A percentile compares a stretch with the other conserved stretches of the same genome.
Conservation (phyloP, 2,888 invertebrate species). For the Diarsia dahlii region DNA sequence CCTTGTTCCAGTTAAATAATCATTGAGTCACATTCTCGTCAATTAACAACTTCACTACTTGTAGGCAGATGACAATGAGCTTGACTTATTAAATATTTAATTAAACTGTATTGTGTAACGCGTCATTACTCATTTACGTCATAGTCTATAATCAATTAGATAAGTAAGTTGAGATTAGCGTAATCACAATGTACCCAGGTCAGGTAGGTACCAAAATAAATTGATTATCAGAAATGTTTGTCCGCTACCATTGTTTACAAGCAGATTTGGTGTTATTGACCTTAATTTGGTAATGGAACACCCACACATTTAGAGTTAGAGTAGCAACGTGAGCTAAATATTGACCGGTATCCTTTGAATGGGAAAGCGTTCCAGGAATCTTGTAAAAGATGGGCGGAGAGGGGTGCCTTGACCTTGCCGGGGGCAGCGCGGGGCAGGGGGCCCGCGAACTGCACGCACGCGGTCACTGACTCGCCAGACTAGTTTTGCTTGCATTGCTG, state of each 20-base stretch:
- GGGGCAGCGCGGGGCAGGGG: slow-evolving; percentile 75
- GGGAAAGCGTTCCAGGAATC: slow-evolving; percentile 77
- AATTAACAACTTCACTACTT: slow-evolving; percentile 32
- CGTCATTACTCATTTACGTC: slow-evolving; percentile 27
- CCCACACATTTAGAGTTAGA: not conserved
- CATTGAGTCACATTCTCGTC: slow-evolving; percentile 47
- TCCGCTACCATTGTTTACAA: slow-evolving; percentile 10
- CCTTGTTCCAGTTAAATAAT: slow-evolving; percentile 66
- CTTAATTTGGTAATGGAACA: slow-evolving; percentile 22
- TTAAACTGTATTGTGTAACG: not conserved
- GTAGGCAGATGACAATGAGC: slow-evolving; percentile 12
- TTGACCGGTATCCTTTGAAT: slow-evolving; percentile 68
- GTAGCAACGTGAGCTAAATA: slow-evolving; percentile 21
- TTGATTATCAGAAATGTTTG: not conserved
- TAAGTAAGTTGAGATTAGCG: slow-evolving; percentile 17
- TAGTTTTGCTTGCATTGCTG: slow-evolving; percentile 78
- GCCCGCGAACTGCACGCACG: slow-evolving; percentile 71
- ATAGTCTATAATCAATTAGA: slow-evolving; percentile 7
- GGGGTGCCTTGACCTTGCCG: slow-evolving; percentile 86
- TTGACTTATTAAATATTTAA: slow-evolving; percentile 11
- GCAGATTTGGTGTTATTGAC: slow-evolving; percentile 37
- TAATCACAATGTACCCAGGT: slow-evolving; percentile 9
- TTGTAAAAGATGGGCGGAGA: slow-evolving; percentile 70
- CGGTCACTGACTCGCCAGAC: slow-evolving; percentile 85
- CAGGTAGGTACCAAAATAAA: not conserved